Evolutionary conservation across 2,888 invertebrate genomes (phyloP).

Genomic region (Ophioninae sp.): DNA sequence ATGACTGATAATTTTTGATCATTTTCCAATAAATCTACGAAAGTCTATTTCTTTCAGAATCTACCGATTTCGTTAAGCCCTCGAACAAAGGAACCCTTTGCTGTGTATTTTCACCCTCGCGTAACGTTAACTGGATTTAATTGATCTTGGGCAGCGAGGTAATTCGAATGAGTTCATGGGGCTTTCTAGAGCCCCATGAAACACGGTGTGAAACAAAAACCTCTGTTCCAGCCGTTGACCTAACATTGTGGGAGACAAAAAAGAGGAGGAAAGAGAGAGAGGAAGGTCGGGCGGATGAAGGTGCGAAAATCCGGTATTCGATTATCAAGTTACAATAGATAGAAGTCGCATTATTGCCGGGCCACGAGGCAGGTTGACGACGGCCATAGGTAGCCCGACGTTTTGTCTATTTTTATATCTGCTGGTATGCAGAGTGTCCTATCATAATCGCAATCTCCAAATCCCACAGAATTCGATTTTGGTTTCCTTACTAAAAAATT

Average conservation of each 20-base stretch:
- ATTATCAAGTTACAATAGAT: constrained; percentile 55
- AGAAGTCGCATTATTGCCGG: constrained; percentile 34
- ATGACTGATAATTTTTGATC: too few relatives aligned
- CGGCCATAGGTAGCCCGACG: background rate
- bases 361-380: constrained; percentile 31
- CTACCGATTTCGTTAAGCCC: too few relatives aligned
- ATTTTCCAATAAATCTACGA: too few relatives aligned
- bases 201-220: constrained; percentile 4
- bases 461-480: too few relatives aligned
- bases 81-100: background rate
- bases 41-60: background rate
- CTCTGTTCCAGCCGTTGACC: constrained; percentile 14
- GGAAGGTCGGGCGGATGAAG: constrained; percentile 26
- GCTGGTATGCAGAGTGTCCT: too few relatives aligned
- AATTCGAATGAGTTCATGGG: background rate
- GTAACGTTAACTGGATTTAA: background rate
- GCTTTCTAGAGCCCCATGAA: background rate
- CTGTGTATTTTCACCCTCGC: background rate
- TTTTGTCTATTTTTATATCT: too few relatives aligned
- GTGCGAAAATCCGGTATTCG: constrained; percentile 58
- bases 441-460: too few relatives aligned
- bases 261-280: too few relatives aligned
- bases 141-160: constrained; percentile 1
- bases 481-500: too few relatives aligned
- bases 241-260: constrained; percentile 1